phyloP scores from a whole-genome alignment of 2,797 vertebrate genomes.

The Podarcis siculus region DNA sequence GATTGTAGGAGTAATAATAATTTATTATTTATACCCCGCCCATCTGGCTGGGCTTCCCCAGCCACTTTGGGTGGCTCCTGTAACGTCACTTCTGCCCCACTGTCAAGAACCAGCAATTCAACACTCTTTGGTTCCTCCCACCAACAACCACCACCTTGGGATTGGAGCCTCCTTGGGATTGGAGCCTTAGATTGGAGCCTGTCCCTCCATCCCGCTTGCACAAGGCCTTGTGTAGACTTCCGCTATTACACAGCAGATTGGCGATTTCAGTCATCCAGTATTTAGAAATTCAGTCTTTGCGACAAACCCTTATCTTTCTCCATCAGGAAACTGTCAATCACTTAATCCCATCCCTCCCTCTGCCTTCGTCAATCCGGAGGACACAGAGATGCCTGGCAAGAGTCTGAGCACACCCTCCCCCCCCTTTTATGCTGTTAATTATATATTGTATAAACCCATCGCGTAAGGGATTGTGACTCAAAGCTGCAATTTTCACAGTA shows the following conservation, averaged over 20 bases:
- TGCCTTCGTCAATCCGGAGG: constrained; percentile 24
- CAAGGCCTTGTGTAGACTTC: neutral
- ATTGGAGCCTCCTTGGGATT: too few relatives aligned
- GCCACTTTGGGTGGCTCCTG: too few relatives aligned
- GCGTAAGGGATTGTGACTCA: constrained; percentile 55
- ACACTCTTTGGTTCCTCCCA: too few relatives aligned
- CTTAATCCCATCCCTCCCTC: constrained; percentile 19
- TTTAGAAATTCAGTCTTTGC: constrained; percentile 23
- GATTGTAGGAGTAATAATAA: too few relatives aligned
- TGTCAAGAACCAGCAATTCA: too few relatives aligned
- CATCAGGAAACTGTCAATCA: constrained; percentile 30
- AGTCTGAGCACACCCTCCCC: neutral
- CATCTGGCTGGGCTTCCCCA: too few relatives aligned
- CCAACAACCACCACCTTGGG: too few relatives aligned
- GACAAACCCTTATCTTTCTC: constrained; percentile 44
- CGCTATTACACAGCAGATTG: neutral
- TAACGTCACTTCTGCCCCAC: too few relatives aligned
- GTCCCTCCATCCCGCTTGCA: neutral
- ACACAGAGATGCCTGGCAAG: constrained; percentile 18
- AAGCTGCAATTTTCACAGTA: constrained; percentile 38
- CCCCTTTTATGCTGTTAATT: constrained; percentile 37
- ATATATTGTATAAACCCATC: constrained; percentile 16
- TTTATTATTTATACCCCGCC: too few relatives aligned
- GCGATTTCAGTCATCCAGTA: neutral
- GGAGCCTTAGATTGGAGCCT: too few relatives aligned